Evolutionary conservation across 2,888 invertebrate species (phyloP).

Genomic region (Ischnura elegans): DNA sequence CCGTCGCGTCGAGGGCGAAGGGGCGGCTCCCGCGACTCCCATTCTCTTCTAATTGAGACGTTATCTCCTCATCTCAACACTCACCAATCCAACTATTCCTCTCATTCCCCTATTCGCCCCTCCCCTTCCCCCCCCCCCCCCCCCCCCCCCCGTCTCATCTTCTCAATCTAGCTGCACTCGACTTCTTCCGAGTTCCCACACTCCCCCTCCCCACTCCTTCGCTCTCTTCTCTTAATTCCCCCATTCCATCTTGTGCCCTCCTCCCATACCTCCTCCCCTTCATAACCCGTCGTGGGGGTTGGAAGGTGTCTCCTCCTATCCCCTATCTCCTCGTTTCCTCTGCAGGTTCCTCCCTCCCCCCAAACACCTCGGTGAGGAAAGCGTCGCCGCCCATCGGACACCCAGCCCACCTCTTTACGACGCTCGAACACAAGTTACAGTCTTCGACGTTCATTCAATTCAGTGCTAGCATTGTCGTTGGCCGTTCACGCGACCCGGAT

Average conservation of each 20-base stretch:
- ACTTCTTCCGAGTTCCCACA: constrained; percentile 8
- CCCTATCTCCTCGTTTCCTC: not conserved
- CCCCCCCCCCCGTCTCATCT: not conserved
- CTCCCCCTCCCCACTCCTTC: not conserved
- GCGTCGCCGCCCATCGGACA: not conserved
- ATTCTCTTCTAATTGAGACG: constrained; percentile 38
- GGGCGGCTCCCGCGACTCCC: not conserved
- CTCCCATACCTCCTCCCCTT: not conserved
- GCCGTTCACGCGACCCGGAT: no score
- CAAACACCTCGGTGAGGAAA: not conserved
- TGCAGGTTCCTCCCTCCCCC: not conserved
- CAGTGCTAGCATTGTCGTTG: no score
- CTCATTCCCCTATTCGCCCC: not conserved
- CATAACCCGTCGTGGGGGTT: no score
- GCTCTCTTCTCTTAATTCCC: not conserved
- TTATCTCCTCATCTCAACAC: constrained; percentile 17
- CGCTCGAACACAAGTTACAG: not conserved
- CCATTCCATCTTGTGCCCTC: not conserved
- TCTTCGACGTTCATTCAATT: not conserved
- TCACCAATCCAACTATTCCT: constrained; percentile 27
- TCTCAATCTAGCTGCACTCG: constrained; percentile 2
- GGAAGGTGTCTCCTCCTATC: not conserved
- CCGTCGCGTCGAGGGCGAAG: not conserved
- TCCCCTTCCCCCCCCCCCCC: not conserved
- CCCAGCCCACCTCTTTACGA: not conserved